phyloP scores from a whole-genome alignment of 2,113 vertebrate species.

The Candoia aspera region DNA sequence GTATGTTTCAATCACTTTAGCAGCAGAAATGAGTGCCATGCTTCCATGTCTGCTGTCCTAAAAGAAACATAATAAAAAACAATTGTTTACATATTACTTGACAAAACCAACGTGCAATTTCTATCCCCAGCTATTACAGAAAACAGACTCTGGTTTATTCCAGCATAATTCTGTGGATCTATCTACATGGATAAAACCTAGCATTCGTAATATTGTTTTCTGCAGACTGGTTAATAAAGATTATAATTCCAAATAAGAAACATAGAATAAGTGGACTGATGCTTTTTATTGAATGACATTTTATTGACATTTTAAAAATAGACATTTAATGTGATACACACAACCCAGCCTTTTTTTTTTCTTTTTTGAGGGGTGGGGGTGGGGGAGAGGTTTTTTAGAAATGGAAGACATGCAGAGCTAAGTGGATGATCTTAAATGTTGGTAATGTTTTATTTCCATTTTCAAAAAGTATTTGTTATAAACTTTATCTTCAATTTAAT shows the following conservation, averaged over 20 bases:
- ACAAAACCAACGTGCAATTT: slow-evolving; percentile 12
- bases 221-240: neutral
- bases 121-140: slow-evolving; percentile 10
- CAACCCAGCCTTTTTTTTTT: neutral
- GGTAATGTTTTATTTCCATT: neutral
- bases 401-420: neutral
- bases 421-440: neutral
- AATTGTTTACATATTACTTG: slow-evolving; percentile 46
- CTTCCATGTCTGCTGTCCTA: slow-evolving; percentile 25
- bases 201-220: neutral
- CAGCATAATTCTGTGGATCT: neutral
- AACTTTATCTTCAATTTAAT: neutral
- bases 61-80: slow-evolving; percentile 38
- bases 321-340: neutral
- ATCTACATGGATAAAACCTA: neutral
- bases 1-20: slow-evolving; percentile 39
- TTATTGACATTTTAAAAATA: slow-evolving; percentile 8
- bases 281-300: neutral
- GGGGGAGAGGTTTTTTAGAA: neutral
- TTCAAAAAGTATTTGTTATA: neutral
- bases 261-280: neutral
- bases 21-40: slow-evolving; percentile 32
- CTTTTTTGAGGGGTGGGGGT: no score
- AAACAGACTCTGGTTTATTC: slow-evolving; percentile 23
- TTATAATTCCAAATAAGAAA: neutral